These are phyloP conservation scores for Eupithecia insigniata DNA, from an alignment of 2,888 invertebrate genomes.

Conservation along the genomic window DNA sequence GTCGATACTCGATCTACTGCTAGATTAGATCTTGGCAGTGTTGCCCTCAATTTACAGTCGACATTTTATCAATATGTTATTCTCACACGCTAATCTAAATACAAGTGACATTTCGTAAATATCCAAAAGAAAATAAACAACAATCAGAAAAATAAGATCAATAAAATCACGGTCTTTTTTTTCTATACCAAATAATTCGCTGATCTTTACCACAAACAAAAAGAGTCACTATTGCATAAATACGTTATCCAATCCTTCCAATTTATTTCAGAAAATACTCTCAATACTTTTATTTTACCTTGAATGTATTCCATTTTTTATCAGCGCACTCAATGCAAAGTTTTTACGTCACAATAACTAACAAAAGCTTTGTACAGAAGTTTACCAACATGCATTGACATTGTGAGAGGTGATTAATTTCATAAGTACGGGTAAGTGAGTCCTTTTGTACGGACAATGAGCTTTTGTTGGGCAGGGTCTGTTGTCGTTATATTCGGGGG, in stretches of 20 bases:
- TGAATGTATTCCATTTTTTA: constrained; percentile 14
- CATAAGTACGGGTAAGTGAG: constrained; percentile 70
- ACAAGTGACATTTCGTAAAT: not conserved
- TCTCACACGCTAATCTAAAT: not conserved
- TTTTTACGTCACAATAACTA: constrained; percentile 62
- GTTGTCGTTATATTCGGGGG: constrained; percentile 27
- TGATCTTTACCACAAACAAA: not conserved
- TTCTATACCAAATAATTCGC: not conserved
- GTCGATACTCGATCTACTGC: not conserved
- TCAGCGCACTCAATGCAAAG: constrained; percentile 48
- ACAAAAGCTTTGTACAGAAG: constrained; percentile 70
- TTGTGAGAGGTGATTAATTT: constrained; percentile 77
- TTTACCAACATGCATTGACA: constrained; percentile 78
- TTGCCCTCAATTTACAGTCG: too few species aligned
- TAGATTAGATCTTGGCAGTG: too few species aligned
- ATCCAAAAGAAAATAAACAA: not conserved
- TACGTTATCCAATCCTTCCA: not conserved
- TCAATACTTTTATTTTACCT: not conserved
- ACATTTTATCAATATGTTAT: too few species aligned
- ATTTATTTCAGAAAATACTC: not conserved
- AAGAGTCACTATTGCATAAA: not conserved
- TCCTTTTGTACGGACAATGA: constrained; percentile 52
- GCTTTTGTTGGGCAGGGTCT: constrained; percentile 26
- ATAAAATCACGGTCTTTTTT: not conserved
- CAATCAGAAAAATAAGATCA: not conserved